Base-by-base conservation (phyloP, 1,140 invertebrate genomes). In the Lineus longissimus region DNA sequence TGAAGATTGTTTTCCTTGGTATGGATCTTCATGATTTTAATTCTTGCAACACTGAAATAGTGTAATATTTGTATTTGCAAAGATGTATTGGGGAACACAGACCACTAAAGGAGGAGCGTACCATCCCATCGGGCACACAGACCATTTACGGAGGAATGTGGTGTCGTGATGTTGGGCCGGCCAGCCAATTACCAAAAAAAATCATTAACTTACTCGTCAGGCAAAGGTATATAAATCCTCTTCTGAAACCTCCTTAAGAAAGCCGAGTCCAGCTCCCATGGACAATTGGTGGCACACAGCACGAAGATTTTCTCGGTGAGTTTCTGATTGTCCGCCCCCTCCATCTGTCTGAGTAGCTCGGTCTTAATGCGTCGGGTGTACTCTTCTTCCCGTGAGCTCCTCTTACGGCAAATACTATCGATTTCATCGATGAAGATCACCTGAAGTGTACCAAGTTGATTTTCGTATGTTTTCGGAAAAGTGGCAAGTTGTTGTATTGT, bases 221-320 rank as follows among this genome's bases (percentile, higher is more conserved):
- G 87, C 22, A 88, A 72, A 4, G 85, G 82, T 51, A 87, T 81
- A 69, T 85, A 86, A 30, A 88, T 83, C 33, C 83, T 77, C 68
- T 84, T 84, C 68, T 87, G 85, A 71, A 87, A 88, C 31, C 87
- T 73, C 65, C 87, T 72, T 27, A 87, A 67, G 67, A 88, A 86
- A 11, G 87, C 87, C 2, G 82, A 70, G 72, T 88, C 87, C 27
- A 88, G 74, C 61, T 87, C 86, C 87, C 87, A 88, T 2, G 87
- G 87, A 75, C 86, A 86, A 75, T 88, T 88, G 17, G 87, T 88
- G 7, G 86, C 86, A 72, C 84, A 85, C 29, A 87, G 71, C 4
- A 87, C 65, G 63, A 87, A 82, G 41, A 84, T 70, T 29, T 74
- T 69, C 33, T 79, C 76, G 19, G 47, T 51, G 19, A 27, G 56